These are phyloP conservation scores for Pentalonia nigronervosa DNA, from an alignment of 1,140 invertebrate genomes.

Conservation along the genomic window DNA sequence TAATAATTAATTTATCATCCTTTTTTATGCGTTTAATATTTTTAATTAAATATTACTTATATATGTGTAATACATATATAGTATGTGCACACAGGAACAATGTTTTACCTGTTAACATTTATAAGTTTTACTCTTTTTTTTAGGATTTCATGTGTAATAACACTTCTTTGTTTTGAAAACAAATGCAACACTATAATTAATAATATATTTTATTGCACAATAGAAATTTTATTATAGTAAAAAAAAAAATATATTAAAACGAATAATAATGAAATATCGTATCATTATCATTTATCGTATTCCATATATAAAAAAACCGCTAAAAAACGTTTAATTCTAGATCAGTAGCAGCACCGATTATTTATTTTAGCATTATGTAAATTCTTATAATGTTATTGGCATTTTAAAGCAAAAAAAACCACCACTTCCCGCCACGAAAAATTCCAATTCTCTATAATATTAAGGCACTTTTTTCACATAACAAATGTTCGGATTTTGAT, in stretches of 20 bases:
- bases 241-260: background rate
- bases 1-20: background rate
- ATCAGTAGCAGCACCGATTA: background rate
- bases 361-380: background rate
- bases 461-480: background rate
- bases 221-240: background rate
- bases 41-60: background rate
- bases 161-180: background rate
- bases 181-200: background rate
- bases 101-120: background rate
- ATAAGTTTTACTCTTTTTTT: background rate
- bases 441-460: background rate
- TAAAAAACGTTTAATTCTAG: background rate
- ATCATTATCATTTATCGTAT: background rate
- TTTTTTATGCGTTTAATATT: background rate
- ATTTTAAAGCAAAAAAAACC: background rate
- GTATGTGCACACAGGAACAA: background rate
- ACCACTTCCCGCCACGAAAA: background rate
- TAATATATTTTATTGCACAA: background rate
- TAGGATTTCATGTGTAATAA: background rate
- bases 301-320: background rate
- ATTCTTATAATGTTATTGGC: background rate
- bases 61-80: background rate
- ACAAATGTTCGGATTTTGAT: constrained; percentile 3
- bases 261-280: background rate